Conservation (phyloP, 2,797 vertebrate species). For the Podargus strigoides region DNA sequence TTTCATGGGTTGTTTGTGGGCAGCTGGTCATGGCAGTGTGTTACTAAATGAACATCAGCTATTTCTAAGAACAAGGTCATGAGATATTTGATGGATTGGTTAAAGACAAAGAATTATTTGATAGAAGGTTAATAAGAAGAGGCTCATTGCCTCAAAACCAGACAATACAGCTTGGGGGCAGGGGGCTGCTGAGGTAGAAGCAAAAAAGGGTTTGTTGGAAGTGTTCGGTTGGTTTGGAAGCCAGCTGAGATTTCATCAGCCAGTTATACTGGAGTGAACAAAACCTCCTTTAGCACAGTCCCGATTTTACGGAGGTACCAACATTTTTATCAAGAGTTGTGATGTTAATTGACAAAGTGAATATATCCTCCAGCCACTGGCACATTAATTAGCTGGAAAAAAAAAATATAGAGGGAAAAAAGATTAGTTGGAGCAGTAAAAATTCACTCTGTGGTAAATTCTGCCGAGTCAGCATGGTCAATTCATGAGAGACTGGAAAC, state of each 20-base stretch:
- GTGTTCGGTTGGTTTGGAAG: background rate
- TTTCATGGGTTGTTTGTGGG: background rate
- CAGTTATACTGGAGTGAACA: background rate
- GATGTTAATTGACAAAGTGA: background rate
- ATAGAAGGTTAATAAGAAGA: background rate
- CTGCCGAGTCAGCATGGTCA: background rate
- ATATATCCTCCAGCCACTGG: background rate
- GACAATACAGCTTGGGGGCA: background rate
- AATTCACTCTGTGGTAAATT: background rate
- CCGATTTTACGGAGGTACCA: background rate
- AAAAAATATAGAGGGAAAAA: fast-evolving
- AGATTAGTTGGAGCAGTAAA: background rate
- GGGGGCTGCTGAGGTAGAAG: background rate
- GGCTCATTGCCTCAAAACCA: background rate
- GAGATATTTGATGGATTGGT: background rate
- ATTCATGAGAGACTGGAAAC: background rate
- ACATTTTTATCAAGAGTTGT: background rate
- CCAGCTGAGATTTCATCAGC: background rate
- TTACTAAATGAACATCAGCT: background rate
- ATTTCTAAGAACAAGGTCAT: background rate
- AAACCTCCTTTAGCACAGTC: background rate
- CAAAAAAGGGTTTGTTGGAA: background rate
- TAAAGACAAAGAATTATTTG: background rate
- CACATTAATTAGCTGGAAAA: background rate
- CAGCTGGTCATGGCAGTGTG: background rate